Evolutionary conservation across 2,113 vertebrate species (phyloP).

Genomic region (Perognathus longimembris): DNA sequence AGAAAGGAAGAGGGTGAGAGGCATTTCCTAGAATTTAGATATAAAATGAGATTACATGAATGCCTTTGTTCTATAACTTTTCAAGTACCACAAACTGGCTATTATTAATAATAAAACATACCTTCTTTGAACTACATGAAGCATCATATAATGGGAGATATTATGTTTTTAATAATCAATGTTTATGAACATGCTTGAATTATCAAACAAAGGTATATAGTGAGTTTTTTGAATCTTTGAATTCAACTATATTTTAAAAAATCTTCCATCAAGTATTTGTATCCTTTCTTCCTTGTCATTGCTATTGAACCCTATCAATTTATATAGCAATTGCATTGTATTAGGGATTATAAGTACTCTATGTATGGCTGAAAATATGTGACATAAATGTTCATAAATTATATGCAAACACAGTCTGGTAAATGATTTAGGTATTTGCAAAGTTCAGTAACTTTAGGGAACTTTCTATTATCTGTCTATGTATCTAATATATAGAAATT

Average conservation of each 20-base stretch:
- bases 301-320: neutral
- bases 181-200: neutral
- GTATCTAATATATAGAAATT: neutral
- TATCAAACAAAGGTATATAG: neutral
- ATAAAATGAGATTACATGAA: neutral
- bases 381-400: neutral
- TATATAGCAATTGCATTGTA: neutral
- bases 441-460: neutral
- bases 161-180: slow-evolving; percentile 2
- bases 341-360: neutral
- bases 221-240: neutral
- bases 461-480: too few relatives aligned
- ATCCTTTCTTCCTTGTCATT: neutral
- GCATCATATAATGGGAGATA: neutral
- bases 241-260: neutral
- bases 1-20: neutral
- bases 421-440: neutral
- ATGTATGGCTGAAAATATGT: too few relatives aligned
- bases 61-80: neutral
- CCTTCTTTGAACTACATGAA: slow-evolving; percentile 25
- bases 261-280: neutral
- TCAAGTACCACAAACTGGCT: neutral
- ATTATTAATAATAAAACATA: neutral
- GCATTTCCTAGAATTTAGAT: neutral
- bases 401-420: neutral